phyloP scores from a whole-genome alignment of 1,140 invertebrate species.

The Ooceraea biroi region DNA sequence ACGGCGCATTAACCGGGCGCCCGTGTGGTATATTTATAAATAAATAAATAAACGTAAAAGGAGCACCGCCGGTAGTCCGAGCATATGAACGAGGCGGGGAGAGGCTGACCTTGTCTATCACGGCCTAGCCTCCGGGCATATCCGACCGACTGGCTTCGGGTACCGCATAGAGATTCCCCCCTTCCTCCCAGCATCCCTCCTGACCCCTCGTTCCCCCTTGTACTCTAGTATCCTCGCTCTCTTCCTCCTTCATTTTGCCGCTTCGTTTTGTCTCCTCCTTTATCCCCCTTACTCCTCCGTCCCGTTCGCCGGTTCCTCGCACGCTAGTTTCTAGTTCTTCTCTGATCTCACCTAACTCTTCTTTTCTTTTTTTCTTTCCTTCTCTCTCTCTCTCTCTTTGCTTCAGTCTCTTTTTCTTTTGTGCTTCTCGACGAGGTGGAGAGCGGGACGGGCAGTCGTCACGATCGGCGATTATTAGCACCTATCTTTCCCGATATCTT shows the following conservation, averaged over 20 bases:
- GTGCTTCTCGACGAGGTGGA: background rate
- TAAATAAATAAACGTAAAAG: conserved; percentile 80
- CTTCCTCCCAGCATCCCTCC: conserved; percentile 32
- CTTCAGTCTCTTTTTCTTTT: background rate
- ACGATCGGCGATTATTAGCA: conserved; percentile 47
- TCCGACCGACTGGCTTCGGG: conserved; percentile 85
- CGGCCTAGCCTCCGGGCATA: conserved; percentile 85
- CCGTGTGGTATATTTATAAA: conserved; percentile 78
- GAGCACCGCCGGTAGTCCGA: conserved; percentile 72
- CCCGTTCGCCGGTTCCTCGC: conserved; percentile 60
- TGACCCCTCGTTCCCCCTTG: too few species aligned
- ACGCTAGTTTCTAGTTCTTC: conserved; percentile 57
- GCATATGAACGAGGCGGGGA: conserved; percentile 69
- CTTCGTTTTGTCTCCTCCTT: conserved; percentile 59
- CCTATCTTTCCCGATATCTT: conserved; percentile 6
- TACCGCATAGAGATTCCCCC: conserved; percentile 81
- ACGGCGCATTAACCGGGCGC: conserved; percentile 52
- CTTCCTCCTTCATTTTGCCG: conserved; percentile 30
- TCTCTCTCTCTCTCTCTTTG: background rate
- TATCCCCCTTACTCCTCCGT: conserved; percentile 8
- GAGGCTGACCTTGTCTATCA: conserved; percentile 87
- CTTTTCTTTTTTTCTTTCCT: background rate
- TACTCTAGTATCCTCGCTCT: conserved; percentile 59
- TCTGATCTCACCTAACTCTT: conserved; percentile 62
- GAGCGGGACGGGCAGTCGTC: conserved; percentile 8